Base-by-base conservation (phyloP, 2,888 invertebrate species). In the Tachina grossa region DNA sequence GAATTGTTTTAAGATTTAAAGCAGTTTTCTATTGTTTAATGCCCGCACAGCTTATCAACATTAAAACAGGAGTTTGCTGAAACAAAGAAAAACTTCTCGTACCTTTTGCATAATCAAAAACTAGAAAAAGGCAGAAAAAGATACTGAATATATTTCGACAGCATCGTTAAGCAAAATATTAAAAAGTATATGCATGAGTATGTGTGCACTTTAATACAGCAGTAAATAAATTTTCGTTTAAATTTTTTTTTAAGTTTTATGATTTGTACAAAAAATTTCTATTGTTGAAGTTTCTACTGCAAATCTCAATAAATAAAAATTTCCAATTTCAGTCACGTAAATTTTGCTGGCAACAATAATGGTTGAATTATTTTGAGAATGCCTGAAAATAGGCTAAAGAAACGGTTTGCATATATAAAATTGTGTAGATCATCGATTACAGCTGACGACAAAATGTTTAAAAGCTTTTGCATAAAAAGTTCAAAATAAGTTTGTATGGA, bases 1-100 rank as follows among this genome's bases (percentile, higher is more conserved):
- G 72, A 72, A 80, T 66, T 81, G 57, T 81, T 74, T 57, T 74
- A 68, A 75, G 81, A 75, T 61, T 83, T 65, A 71, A 77, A 77
- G 63, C 49, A 57, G 31, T 57, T 76, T 76, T 55, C 65, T 55
- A 83, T 83, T 83, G 82, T 83, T 77, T 49, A 49, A 76, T 43
- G 22, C 65, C 51, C 55, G 53, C n/a, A 19, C 63, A 57, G 69
- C 76, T 76, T 83, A 83, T 83, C 82, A 71, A 71, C 69, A 71
- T 77, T 71, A 61, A 31, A 77, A 57, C 81, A 75, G 82, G 41
- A 79, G 65, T n/a, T 31, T 53, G 8, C 14, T 45, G 51, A 22
- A 80, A 51, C 80, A 71, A 79, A 63, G 19, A 22, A 11, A 47
- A 71, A 53, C 45, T 71, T 41, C 63, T 71, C 68, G 10, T 69